Conservation (phyloP, 2,888 invertebrate species). For the Stenodema calcarata region DNA sequence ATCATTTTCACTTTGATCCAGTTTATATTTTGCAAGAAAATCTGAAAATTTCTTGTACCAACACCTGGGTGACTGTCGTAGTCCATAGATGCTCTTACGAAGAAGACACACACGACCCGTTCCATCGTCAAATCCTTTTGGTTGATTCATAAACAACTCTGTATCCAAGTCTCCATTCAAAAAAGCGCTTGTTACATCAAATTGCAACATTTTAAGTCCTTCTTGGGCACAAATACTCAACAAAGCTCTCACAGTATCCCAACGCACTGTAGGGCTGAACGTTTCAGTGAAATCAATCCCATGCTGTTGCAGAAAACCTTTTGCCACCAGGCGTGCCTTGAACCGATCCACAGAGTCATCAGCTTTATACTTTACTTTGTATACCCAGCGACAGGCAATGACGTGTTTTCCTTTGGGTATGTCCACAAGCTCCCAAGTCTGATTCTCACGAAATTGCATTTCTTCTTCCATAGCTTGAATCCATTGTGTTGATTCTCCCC, state of each 20-base stretch:
- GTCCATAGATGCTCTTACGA: constrained; percentile 60
- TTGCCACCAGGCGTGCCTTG: constrained; percentile 41
- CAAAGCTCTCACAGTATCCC: constrained; percentile 57
- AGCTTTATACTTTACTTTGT: constrained; percentile 57
- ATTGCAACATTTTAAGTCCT: constrained; percentile 56
- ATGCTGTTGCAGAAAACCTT: constrained; percentile 13
- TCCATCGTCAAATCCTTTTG: constrained; percentile 59
- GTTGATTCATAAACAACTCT: constrained; percentile 60
- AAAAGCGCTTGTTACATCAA: constrained; percentile 59
- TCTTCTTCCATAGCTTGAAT: constrained; percentile 57
- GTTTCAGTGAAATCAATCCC: constrained; percentile 29
- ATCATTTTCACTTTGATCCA: constrained; percentile 58
- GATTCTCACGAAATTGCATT: constrained; percentile 52
- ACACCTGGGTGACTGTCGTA: constrained; percentile 60
- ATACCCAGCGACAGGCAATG: constrained; percentile 35
- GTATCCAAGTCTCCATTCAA: constrained; percentile 59
- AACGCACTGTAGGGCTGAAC: constrained; percentile 58
- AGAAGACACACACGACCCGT: constrained; percentile 58
- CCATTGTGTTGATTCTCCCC: constrained; percentile 49
- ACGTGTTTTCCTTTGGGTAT: constrained; percentile 6
- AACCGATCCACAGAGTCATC: constrained; percentile 36
- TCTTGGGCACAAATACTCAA: constrained; percentile 57
- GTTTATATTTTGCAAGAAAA: constrained; percentile 56
- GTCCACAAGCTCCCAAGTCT: constrained; percentile 31
- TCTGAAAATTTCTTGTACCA: constrained; percentile 59